Base-by-base conservation (phyloP, 2,797 vertebrate genomes). In the Morelia viridis region DNA sequence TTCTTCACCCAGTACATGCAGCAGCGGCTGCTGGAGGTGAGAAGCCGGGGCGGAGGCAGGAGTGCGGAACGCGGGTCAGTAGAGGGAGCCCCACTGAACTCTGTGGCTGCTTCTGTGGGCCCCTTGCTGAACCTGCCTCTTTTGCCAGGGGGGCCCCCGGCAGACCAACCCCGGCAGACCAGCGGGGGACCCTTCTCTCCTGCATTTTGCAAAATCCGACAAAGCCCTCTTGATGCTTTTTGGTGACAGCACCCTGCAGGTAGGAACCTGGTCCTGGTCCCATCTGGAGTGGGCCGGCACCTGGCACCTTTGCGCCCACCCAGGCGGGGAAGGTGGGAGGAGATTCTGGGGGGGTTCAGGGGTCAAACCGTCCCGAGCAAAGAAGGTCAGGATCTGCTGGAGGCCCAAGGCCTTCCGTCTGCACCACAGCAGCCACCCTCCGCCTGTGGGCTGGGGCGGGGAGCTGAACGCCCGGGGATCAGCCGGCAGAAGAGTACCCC, bases 21-120 rank as follows among this genome's bases (percentile, higher is more conserved):
- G 89, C 86, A 65, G 83, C 83, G 10, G 26, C 87, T 92, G n/a
- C 46, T 85, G 22, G 91, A 96, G 96, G 96, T 96, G 83, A 94
- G 94, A 3, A 19, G 53, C 31, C 0, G 8, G 5, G 8, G 5
- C 3, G 9, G 6, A 0, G 41, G 35, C 0, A 22, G 41, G 10
- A 3, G 17, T 41, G 24, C 4, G 6, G 58, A 35, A 22, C 0
- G 3, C 0, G 58, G 85, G 1, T 17, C 71, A 11, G 84, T 22
- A 31, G 84, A 4, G 56, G n/a, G 24, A 11, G 7, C 46, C 26
- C 5, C 85, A 19, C 5, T 7, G 8, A 53, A 53, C 50, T 50
- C 50, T 50, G 50, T 50, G 0, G 2, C 57, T 24, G 0, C 17
- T 26, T 13, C 15, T 46, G 0, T 6, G 6, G 4, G 11, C 26